Base-by-base conservation (phyloP, 1,140 invertebrate species). In the Diorhabda sublineata region DNA sequence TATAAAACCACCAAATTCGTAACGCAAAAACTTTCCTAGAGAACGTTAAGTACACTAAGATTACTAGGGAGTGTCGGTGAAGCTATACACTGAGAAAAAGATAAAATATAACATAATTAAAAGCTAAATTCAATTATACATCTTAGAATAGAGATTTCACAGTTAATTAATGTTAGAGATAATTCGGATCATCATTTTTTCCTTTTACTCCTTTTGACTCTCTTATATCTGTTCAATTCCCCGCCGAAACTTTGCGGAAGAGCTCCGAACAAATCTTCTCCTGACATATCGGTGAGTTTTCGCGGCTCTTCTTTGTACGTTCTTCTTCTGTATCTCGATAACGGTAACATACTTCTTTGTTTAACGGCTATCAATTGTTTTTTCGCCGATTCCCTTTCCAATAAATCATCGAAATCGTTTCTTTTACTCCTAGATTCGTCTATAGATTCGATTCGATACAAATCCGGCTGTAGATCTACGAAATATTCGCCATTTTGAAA, bases 211-310 rank as follows among this genome's bases (percentile, higher is more conserved):
- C 77, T 64, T 71, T 78, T 80, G 6, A 81, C 76, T 45, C 80
- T 71, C 69, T 81, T 81, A 61, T 76, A 79, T 61, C 80, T 71
- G 2, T 73, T 66, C 52, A 80, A 66, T 69, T 80, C 77, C 2
- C 74, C 78, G 63, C 77, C 75, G 56, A 76, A 80, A 67, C 76
- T 75, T 61, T 80, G 74, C 6, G 79, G 78, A 8, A 80, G 68
- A 3, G 74, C 76, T 3, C 80, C 80, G 69, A 81, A 81, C 11
- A 80, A 67, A 69, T 81, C 79, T 57, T 75, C 69, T 43, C 76
- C 77, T 3, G 74, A 74, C 69, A 81, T 74, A 64, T 78, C 76
- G 6, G 68, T 68, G 2, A 80, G 67, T 45, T 74, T 68, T 44
- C 75, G 66, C 8, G 67, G 73, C 42, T 73, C 62, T 42, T 73